phyloP scores from a whole-genome alignment of 1,140 invertebrate genomes.

The Panagrolaimus sp. region DNA sequence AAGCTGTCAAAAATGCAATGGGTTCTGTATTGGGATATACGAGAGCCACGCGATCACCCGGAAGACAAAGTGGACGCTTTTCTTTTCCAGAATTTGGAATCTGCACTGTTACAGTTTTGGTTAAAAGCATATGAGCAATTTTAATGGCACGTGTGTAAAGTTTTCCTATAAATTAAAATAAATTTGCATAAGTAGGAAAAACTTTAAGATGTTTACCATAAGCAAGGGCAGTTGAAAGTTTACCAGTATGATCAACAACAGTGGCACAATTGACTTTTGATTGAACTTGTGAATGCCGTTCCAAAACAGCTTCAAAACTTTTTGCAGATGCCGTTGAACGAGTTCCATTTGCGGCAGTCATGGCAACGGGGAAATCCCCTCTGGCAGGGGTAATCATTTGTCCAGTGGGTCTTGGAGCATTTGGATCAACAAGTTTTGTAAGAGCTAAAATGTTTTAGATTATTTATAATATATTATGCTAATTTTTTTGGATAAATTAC shows the following conservation, averaged over 20 bases:
- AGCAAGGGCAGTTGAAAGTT: slow-evolving; percentile 84
- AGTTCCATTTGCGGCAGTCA: slow-evolving; percentile 16
- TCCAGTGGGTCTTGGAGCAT: slow-evolving; percentile 93
- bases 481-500: slow-evolving; percentile 42
- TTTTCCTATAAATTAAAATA: slow-evolving; percentile 69
- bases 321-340: slow-evolving; percentile 64
- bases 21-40: slow-evolving; percentile 99
- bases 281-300: slow-evolving; percentile 89
- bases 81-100: slow-evolving; percentile 39
- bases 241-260: slow-evolving; percentile 91
- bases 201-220: slow-evolving; percentile 70
- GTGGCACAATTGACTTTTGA: slow-evolving; percentile 93
- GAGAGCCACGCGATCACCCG: slow-evolving; percentile 70
- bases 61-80: slow-evolving; percentile 48
- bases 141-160: slow-evolving; percentile 88
- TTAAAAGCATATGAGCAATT: slow-evolving; percentile 89
- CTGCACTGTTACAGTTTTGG: slow-evolving; percentile 71
- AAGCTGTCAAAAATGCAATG: slow-evolving; percentile 92
- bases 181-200: background rate
- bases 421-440: slow-evolving; percentile 91
- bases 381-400: slow-evolving; percentile 85
- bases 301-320: slow-evolving; percentile 87
- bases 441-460: slow-evolving; percentile 52
- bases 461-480: background rate
- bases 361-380: slow-evolving; percentile 68